Percentiles rank a stretch among this genome's conserved stretches.
Conservation (phyloP, 1,140 invertebrate species). For the Pentalonia nigronervosa region DNA sequence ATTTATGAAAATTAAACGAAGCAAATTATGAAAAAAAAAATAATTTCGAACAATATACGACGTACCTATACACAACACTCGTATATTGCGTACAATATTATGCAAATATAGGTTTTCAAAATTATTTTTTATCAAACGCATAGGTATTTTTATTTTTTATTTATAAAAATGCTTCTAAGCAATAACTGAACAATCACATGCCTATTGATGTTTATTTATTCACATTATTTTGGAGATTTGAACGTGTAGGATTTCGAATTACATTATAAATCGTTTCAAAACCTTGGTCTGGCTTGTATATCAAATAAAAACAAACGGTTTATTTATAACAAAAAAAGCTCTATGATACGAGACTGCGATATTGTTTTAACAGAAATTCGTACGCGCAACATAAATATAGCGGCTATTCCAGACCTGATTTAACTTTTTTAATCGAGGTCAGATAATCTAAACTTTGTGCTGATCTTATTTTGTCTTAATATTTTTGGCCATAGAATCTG, state of each 20-base stretch:
- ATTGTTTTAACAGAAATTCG: neutral
- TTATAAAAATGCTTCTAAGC: neutral
- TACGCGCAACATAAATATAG: neutral
- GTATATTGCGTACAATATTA: neutral
- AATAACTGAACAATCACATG: neutral
- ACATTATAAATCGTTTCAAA: neutral
- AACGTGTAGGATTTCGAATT: neutral
- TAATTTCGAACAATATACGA: neutral
- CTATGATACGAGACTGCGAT: neutral
- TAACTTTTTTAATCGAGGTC: neutral
- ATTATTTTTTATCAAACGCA: neutral
- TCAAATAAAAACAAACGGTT: neutral
- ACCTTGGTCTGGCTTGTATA: neutral
- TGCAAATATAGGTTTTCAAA: neutral
- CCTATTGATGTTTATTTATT: neutral
- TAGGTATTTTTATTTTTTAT: neutral
- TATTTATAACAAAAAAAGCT: neutral
- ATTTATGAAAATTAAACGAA: neutral
- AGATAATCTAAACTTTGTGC: neutral
- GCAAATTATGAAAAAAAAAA: neutral
- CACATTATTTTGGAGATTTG: neutral
- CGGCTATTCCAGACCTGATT: neutral
- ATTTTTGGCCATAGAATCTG: neutral
- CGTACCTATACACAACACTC: neutral
- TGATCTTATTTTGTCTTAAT: neutral